These are phyloP conservation scores for Ptiloglossa arizonensis DNA, from an alignment of 1,140 invertebrate species.

Conservation along the genomic window DNA sequence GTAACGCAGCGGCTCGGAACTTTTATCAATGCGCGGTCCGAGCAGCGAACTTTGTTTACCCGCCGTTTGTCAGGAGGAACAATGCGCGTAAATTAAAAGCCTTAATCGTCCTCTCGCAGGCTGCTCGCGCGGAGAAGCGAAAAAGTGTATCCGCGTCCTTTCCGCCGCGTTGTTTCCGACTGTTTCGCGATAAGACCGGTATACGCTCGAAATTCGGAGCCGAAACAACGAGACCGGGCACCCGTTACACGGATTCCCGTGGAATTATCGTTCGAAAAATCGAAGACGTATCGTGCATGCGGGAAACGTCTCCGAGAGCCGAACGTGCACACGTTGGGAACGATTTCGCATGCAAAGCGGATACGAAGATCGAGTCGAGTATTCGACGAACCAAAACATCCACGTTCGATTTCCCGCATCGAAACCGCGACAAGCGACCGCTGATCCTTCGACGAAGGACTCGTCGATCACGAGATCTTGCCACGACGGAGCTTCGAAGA, in stretches of 20 bases:
- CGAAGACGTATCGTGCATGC: background rate
- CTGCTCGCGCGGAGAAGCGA: background rate
- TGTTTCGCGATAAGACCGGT: slow-evolving; percentile 11
- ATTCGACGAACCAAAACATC: background rate
- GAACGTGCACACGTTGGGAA: background rate
- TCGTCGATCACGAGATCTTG: too few species aligned
- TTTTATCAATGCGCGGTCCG: slow-evolving; percentile 33
- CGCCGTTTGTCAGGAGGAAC: slow-evolving; percentile 20
- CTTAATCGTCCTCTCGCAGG: slow-evolving; percentile 23
- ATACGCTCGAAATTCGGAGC: background rate
- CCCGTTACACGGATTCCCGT: background rate
- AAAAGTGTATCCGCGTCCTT: background rate
- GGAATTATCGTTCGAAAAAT: background rate
- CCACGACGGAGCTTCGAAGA: too few species aligned
- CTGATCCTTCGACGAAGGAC: too few species aligned
- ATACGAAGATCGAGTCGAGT: background rate
- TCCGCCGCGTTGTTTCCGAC: background rate
- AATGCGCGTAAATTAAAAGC: slow-evolving; percentile 41
- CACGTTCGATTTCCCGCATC: background rate
- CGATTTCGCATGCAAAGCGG: background rate
- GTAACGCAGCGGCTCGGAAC: background rate
- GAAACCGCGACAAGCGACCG: background rate
- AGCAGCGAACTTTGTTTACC: slow-evolving; percentile 24
- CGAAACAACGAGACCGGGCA: slow-evolving; percentile 4
- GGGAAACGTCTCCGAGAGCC: background rate